phyloP scores from a whole-genome alignment of 2,888 invertebrate species.

The Aricia artaxerxes region DNA sequence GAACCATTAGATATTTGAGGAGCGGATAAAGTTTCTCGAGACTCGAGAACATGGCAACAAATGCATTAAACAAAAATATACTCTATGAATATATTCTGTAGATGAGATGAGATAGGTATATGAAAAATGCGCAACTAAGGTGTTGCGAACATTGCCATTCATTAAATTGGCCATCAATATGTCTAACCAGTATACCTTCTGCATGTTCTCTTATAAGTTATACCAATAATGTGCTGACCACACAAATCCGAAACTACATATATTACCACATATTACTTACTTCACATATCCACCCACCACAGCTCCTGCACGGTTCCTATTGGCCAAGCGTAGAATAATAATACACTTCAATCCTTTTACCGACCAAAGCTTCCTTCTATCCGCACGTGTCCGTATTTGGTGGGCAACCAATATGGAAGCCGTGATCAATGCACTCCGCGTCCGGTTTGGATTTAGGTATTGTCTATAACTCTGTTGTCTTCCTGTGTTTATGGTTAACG shows the following conservation, averaged over 20 bases:
- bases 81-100: not conserved
- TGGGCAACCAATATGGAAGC: slow-evolving; percentile 48
- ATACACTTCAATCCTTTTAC: slow-evolving; percentile 39
- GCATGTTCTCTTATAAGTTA: too few species aligned
- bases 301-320: not conserved
- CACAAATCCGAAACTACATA: too few species aligned
- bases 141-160: too few species aligned
- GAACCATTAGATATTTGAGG: not conserved
- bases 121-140: too few species aligned
- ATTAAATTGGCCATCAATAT: too few species aligned
- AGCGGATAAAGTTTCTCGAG: not conserved
- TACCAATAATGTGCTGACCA: too few species aligned
- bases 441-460: slow-evolving; percentile 58
- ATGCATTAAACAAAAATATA: not conserved
- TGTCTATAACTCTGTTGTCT: slow-evolving; percentile 59
- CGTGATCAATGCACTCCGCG: slow-evolving; percentile 65
- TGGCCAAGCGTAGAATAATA: slow-evolving; percentile 2
- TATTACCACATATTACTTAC: too few species aligned
- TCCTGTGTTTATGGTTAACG: slow-evolving; percentile 51
- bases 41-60: not conserved
- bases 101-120: too few species aligned
- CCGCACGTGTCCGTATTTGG: slow-evolving; percentile 47
- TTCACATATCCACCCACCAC: too few species aligned
- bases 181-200: too few species aligned
- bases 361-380: slow-evolving; percentile 37